Evolutionary conservation across 1,140 invertebrate genomes (phyloP).

Genomic region (Drosophila jambulina): DNA sequence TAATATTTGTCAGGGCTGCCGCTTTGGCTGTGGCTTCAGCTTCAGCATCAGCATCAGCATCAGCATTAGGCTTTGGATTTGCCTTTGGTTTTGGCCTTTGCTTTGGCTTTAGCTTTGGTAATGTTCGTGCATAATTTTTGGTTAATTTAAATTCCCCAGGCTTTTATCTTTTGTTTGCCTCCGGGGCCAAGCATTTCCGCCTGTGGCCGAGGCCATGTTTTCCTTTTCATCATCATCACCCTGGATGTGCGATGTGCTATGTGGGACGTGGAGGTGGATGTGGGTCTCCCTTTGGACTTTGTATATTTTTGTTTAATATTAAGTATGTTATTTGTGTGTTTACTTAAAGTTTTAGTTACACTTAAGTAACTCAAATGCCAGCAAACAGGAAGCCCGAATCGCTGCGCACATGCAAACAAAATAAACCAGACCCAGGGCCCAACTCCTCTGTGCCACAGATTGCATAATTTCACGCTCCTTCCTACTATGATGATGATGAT

Average conservation of each 20-base stretch:
- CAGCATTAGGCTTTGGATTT: constrained; percentile 8
- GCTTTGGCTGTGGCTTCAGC: constrained; percentile 8
- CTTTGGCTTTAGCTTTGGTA: constrained; percentile 44
- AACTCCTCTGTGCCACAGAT: constrained; percentile 41
- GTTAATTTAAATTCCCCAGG: constrained; percentile 81
- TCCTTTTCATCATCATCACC: constrained; percentile 51
- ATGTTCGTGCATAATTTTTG: constrained; percentile 84
- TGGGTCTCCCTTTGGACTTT: constrained; percentile 44
- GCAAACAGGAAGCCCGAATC: constrained; percentile 74
- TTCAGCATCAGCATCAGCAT: background rate
- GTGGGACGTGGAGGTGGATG: constrained; percentile 5
- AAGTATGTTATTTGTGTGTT: constrained; percentile 84
- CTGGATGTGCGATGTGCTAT: constrained; percentile 16
- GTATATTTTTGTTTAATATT: constrained; percentile 84
- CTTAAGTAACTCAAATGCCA: constrained; percentile 81
- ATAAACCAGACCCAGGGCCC: constrained; percentile 60
- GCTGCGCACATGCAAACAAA: constrained; percentile 76
- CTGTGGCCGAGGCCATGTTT: constrained; percentile 46
- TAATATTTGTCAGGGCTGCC: constrained; percentile 80
- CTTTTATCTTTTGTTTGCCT: constrained; percentile 82
- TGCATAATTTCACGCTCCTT: constrained; percentile 78
- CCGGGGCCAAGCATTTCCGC: constrained; percentile 56
- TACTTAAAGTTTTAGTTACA: constrained; percentile 83
- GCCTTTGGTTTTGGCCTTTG: constrained; percentile 8
- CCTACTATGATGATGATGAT: constrained; percentile 1